A percentile compares a stretch with the other conserved stretches of the same genome.
These are phyloP conservation scores for Erythrocebus patas DNA, from an alignment of 2,113 vertebrate genomes.

Conservation along the genomic window DNA sequence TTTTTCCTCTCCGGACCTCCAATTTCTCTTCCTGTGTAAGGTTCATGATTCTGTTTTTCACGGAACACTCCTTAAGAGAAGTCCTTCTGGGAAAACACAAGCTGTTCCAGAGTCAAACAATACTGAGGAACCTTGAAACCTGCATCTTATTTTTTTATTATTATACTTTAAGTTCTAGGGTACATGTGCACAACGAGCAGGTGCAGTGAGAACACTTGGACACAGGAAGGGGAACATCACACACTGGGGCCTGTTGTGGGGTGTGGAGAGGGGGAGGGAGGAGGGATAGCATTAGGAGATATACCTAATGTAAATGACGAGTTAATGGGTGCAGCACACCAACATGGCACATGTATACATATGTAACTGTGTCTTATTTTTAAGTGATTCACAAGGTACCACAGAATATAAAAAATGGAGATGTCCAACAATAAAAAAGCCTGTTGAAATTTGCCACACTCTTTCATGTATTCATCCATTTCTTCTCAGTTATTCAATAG, in stretches of 20 bases:
- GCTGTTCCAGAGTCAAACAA: neutral
- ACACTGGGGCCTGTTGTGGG: no score
- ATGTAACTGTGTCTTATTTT: neutral
- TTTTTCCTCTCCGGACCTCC: neutral
- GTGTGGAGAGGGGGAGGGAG: no score
- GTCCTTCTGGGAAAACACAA: neutral
- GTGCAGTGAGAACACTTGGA: no score
- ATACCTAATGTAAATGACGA: no score
- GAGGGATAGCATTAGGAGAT: no score
- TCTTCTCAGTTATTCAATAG: accelerated
- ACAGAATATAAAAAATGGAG: neutral
- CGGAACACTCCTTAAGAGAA: neutral
- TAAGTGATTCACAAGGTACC: neutral
- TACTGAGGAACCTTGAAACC: neutral
- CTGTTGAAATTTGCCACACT: neutral
- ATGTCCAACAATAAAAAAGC: neutral
- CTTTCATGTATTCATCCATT: neutral
- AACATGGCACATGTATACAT: no score
- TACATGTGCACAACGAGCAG: no score
- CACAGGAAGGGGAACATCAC: no score
- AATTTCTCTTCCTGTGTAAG: neutral
- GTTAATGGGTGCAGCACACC: no score
- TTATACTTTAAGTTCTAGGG: no score
- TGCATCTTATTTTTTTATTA: neutral
- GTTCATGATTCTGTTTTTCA: neutral